phyloP scores from a whole-genome alignment of 23 tunicate species.

The Styela clava region DNA sequence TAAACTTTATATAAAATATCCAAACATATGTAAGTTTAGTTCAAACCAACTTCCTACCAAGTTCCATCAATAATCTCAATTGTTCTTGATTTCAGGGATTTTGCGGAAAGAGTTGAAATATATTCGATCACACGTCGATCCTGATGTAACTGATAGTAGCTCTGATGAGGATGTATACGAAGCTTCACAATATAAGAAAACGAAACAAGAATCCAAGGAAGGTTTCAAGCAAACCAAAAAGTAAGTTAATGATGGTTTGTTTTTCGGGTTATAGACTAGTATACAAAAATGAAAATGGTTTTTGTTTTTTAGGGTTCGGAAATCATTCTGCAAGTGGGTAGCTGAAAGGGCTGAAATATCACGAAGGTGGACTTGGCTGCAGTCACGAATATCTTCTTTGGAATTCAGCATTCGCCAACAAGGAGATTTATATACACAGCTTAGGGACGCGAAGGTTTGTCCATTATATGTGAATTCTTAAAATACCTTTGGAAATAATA shows the following conservation, averaged over 20 bases:
- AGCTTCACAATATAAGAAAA: background rate
- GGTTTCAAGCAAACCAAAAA: background rate
- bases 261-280: too few relatives aligned
- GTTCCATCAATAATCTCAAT: too few relatives aligned
- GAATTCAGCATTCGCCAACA: constrained; percentile 77
- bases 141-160: constrained; percentile 72
- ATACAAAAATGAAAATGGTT: too few relatives aligned
- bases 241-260: too few relatives aligned
- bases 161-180: constrained; percentile 66
- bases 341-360: constrained; percentile 51
- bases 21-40: too few relatives aligned
- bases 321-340: constrained; percentile 57
- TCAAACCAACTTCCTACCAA: too few relatives aligned
- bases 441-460: constrained; percentile 59
- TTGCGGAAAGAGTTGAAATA: constrained; percentile 43
- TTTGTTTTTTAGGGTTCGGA: constrained; percentile 28
- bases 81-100: constrained; percentile 55
- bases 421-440: constrained; percentile 51
- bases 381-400: constrained; percentile 66
- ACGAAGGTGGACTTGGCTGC: constrained; percentile 79
- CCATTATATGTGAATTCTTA: background rate
- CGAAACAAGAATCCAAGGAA: background rate
- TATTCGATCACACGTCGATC: constrained; percentile 30
- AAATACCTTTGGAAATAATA: background rate
- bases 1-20: too few relatives aligned